phyloP scores from a whole-genome alignment of 2,113 vertebrate species.

The Myotis brandtii region DNA sequence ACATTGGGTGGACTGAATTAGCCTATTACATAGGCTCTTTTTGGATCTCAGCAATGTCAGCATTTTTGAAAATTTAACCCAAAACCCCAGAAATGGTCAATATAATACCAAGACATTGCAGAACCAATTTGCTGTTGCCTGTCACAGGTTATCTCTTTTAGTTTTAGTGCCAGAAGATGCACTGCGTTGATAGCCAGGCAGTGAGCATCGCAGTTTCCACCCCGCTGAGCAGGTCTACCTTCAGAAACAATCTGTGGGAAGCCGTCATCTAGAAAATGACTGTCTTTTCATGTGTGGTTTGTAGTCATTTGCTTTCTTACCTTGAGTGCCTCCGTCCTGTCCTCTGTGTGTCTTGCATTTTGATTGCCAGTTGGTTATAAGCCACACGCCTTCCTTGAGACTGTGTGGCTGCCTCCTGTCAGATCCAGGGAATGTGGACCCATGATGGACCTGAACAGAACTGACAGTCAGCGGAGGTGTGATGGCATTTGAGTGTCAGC shows the following conservation, averaged over 20 bases:
- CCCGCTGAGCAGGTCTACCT: neutral
- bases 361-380: constrained; percentile 41
- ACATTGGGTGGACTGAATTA: neutral
- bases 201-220: neutral
- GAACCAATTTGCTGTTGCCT: neutral
- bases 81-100: neutral
- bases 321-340: neutral
- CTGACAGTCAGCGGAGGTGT: neutral
- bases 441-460: neutral
- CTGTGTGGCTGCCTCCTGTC: constrained; percentile 11
- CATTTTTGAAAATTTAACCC: neutral
- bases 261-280: constrained; percentile 27
- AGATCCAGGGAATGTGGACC: neutral
- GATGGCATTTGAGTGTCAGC: constrained; percentile 49
- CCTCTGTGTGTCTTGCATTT: neutral
- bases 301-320: constrained; percentile 52
- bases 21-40: neutral
- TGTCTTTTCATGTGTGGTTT: constrained; percentile 41
- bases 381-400: neutral
- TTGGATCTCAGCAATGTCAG: neutral
- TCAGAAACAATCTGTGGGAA: constrained; percentile 38
- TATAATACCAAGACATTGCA: neutral
- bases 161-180: neutral
- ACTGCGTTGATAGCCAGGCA: neutral
- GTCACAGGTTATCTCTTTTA: neutral